Conservation (phyloP, 2,888 invertebrate species). For the Sympetrum striolatum region DNA sequence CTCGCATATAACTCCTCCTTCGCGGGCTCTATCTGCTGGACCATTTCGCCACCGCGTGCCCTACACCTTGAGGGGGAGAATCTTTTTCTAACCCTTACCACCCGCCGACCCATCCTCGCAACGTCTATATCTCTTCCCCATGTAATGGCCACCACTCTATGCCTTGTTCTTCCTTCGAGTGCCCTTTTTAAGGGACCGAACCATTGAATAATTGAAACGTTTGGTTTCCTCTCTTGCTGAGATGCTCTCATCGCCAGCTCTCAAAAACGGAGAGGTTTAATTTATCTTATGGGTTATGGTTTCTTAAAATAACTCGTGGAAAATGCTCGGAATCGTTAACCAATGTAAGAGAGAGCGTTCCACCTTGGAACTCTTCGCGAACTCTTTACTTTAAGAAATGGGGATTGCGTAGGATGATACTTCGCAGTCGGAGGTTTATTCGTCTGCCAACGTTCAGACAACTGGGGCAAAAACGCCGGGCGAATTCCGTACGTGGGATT, state of each 20-base stretch:
- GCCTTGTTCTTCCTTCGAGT: background rate
- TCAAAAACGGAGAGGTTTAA: background rate
- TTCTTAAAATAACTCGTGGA: no score
- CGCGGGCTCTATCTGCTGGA: background rate
- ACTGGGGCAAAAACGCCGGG: no score
- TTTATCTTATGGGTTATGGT: no score
- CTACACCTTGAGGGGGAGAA: background rate
- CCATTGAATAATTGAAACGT: background rate
- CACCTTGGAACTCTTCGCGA: no score
- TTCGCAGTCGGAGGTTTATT: no score
- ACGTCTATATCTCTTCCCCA: background rate
- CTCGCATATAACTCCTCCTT: background rate
- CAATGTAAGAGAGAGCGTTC: no score
- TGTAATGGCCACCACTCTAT: background rate
- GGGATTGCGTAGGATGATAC: no score
- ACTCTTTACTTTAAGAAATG: no score
- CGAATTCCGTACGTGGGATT: no score
- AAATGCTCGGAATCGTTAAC: no score
- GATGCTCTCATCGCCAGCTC: background rate
- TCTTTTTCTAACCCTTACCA: background rate
- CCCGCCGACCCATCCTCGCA: background rate
- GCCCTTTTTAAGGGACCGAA: background rate
- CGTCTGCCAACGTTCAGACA: no score
- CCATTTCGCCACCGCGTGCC: background rate
- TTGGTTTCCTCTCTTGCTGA: background rate